Base-by-base conservation (phyloP, 2,888 invertebrate genomes). In the Oscheius onirici region DNA sequence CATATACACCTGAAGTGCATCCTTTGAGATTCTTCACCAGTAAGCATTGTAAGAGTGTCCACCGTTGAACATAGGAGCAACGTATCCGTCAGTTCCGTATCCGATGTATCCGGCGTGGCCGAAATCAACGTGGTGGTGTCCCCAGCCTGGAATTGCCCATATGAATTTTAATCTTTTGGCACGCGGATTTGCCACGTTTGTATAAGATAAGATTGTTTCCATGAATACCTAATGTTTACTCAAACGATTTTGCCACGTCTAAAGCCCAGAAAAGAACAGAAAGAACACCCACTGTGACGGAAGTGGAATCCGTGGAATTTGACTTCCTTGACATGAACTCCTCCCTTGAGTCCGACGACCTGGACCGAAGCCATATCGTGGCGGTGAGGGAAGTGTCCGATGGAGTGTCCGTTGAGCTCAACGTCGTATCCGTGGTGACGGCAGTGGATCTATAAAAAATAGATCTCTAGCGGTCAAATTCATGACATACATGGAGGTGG, bases 271-370 rank as follows among this genome's bases (percentile, higher is more conserved):
- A 8, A 46, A 46, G n/a, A n/a, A 24, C 8, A 28, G 46, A 63
- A n/a, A n/a, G n/a, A n/a, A n/a, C n/a, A n/a, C 63, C 43, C 40
- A 68, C 68, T 54, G 49, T 55, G 63, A 40, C 41, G 71, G 77
- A 81, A 82, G 70, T 76, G 78, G 78, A 82, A 82, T 51, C 78
- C 81, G 61, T 81, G 78, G 67, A 81, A 82, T 70, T 78, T 75
- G 61, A 82, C 75, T 67, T 80, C 74, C 52, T 81, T 77, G 65
- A 82, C 72, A 69, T 79, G 77, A 26, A 77, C 79, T 66, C 77
- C 81, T 55, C 82, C 82, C 65, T 77, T 76, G 54, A 79, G 58
- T 58, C 82, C 82, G 52, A 82, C 40, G 3, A 78, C 83, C 69
- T 83, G 83, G 15, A 83, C 81, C n/a, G 71, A 60, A 51, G 75